These are phyloP conservation scores for Ahaetulla prasina DNA, from an alignment of 2,113 vertebrate species.

Conservation along the genomic window DNA sequence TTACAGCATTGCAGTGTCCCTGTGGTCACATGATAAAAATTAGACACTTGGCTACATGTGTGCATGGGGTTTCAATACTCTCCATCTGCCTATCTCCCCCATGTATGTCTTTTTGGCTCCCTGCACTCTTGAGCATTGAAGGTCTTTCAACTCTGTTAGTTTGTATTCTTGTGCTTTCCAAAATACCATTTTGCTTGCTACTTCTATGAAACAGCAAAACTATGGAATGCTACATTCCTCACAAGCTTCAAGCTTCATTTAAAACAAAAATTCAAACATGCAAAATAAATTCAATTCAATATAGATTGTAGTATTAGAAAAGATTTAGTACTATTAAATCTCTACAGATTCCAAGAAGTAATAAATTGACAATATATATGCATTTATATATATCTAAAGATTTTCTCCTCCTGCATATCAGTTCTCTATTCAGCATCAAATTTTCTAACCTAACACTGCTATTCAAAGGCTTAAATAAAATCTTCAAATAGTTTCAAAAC, in stretches of 20 bases:
- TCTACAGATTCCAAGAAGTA: background rate
- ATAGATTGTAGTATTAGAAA: background rate
- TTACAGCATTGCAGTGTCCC: background rate
- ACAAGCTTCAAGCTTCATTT: background rate
- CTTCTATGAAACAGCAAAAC: background rate
- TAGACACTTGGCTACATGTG: background rate
- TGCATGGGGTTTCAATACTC: background rate
- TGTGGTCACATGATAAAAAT: background rate
- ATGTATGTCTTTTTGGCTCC: background rate
- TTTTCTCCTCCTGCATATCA: background rate
- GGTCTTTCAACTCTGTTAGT: background rate
- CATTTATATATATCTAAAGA: background rate
- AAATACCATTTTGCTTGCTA: background rate
- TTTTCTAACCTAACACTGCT: background rate
- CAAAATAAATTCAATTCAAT: background rate
- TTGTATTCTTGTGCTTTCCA: background rate
- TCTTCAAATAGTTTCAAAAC: background rate
- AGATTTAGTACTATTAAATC: background rate
- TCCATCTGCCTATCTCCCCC: background rate
- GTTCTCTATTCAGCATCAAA: background rate
- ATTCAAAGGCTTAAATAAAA: background rate
- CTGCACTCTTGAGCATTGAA: background rate
- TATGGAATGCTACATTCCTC: background rate
- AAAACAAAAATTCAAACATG: background rate
- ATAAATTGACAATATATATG: background rate